These are phyloP conservation scores for Acromyrmex heyeri DNA, from an alignment of 1,140 invertebrate genomes.

Conservation along the genomic window DNA sequence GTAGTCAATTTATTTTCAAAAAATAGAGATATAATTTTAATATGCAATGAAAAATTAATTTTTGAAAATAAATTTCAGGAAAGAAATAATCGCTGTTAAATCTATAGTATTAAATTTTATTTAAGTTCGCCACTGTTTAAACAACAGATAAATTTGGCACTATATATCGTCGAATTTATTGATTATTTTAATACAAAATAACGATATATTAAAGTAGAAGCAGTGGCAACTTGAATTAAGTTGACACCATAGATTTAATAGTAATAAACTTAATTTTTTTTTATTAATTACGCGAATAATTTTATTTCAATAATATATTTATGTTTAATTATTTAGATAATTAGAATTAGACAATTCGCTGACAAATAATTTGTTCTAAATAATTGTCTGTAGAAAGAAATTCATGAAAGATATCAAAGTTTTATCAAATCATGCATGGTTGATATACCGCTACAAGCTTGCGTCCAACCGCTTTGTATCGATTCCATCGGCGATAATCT, in stretches of 20 bases:
- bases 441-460: background rate
- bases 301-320: background rate
- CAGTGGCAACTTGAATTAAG: no score
- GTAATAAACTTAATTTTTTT: background rate
- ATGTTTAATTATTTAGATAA: background rate
- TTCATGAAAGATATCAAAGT: background rate
- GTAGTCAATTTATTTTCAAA: background rate
- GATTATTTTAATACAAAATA: no score
- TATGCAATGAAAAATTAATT: background rate
- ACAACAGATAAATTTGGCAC: no score
- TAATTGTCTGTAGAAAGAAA: background rate
- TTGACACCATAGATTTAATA: no score
- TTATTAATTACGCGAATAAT: background rate
- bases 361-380: background rate
- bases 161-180: no score
- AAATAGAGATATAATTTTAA: slow-evolving; percentile 7
- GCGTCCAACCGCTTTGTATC: background rate
- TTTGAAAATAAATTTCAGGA: background rate
- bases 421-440: background rate
- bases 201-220: no score
- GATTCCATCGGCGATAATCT: background rate
- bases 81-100: background rate
- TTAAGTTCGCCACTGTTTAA: no score
- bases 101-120: no score
- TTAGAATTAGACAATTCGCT: background rate